Evolutionary conservation across 2,888 invertebrate species (phyloP).

Genomic region (Eupeodes latifasciatus): DNA sequence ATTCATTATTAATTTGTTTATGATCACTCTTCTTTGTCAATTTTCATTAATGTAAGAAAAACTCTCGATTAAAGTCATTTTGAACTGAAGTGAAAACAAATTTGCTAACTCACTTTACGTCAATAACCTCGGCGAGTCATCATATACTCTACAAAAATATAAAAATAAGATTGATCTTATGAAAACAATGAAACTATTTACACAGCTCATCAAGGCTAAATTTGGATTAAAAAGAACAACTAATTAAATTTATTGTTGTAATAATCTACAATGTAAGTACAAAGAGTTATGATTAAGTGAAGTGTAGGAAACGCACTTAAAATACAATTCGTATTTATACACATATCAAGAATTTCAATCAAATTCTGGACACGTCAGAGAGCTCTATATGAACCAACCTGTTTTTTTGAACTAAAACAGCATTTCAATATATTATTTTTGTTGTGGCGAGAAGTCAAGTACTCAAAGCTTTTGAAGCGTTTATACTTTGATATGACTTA

Average conservation of each 20-base stretch:
- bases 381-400: constrained; percentile 32
- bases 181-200: constrained; percentile 25
- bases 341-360: constrained; percentile 47
- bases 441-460: neutral
- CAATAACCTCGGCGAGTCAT: constrained; percentile 28
- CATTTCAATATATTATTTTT: neutral
- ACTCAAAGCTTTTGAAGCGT: neutral
- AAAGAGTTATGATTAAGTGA: neutral
- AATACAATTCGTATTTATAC: neutral
- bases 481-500: constrained; percentile 21
- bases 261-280: neutral
- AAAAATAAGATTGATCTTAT: constrained; percentile 41
- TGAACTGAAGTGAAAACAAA: neutral
- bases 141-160: neutral
- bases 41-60: neutral
- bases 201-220: constrained; percentile 44
- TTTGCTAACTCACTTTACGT: constrained; percentile 38
- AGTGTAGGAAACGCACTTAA: constrained; percentile 46
- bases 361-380: constrained; percentile 11
- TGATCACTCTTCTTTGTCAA: constrained; percentile 22
- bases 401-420: constrained; percentile 6
- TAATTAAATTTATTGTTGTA: constrained; percentile 26
- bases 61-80: constrained; percentile 9
- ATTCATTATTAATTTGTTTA: neutral
- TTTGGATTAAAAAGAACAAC: neutral